Percentiles rank a stretch among this genome's conserved stretches.
Conservation (phyloP, 2,113 vertebrate genomes). For the Apistogramma diplotaenia region DNA sequence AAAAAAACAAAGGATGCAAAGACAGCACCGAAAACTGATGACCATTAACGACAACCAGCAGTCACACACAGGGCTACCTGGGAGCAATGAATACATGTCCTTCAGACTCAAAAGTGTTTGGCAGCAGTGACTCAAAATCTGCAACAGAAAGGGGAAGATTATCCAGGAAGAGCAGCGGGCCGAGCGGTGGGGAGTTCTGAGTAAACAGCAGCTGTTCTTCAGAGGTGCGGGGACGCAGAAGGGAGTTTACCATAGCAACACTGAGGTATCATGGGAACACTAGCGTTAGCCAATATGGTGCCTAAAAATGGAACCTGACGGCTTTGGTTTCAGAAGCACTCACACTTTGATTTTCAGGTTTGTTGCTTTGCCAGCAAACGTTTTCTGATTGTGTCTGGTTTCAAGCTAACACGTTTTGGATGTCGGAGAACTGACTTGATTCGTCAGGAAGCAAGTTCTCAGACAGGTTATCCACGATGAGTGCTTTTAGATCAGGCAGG, state of each 20-base stretch:
- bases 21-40: conserved; percentile 39
- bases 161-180: conserved; percentile 80
- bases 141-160: conserved; percentile 99
- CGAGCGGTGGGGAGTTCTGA: conserved; percentile 69
- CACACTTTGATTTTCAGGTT: conserved; percentile 24
- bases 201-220: conserved; percentile 78
- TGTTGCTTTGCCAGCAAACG: conserved; percentile 16
- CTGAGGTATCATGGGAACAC: conserved; percentile 78
- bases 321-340: conserved; percentile 57
- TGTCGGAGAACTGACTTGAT: conserved; percentile 80
- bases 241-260: conserved; percentile 80
- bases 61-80: conserved; percentile 95
- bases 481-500: conserved; percentile 81
- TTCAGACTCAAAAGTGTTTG: conserved; percentile 99
- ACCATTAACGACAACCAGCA: conserved; percentile 48
- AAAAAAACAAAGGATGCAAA: conserved; percentile 9
- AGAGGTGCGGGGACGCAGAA: conserved; percentile 76
- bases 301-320: conserved; percentile 70
- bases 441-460: conserved; percentile 75
- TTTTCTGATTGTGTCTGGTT: conserved; percentile 17
- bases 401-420: conserved; percentile 33
- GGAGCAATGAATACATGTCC: conserved; percentile 99
- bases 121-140: conserved; percentile 99
- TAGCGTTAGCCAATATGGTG: conserved; percentile 90
- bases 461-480: conserved; percentile 51